Evolutionary conservation across 2,113 vertebrate species (phyloP).

Genomic region (Promerops cafer): DNA sequence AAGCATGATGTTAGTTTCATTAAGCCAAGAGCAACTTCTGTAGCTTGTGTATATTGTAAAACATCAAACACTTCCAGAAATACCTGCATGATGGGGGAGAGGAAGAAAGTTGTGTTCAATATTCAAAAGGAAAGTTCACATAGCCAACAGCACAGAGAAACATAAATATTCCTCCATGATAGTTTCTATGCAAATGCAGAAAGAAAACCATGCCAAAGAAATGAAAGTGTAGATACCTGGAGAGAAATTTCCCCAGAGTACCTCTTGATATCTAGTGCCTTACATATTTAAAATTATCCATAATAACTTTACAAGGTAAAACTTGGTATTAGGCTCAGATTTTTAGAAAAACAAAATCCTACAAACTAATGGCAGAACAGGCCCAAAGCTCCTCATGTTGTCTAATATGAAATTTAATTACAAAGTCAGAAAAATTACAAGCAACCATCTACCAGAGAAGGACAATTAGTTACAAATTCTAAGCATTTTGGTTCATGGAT

Average conservation of each 20-base stretch:
- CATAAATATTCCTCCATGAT: neutral
- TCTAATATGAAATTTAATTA: neutral
- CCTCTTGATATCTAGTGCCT: neutral
- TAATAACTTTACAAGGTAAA: neutral
- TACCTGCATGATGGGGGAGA: slow-evolving; percentile 48
- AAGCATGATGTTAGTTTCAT: slow-evolving; percentile 76
- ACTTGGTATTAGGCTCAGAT: neutral
- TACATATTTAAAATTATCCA: neutral
- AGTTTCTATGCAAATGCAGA: neutral
- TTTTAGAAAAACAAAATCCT: neutral
- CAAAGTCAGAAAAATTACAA: neutral
- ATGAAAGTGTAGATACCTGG: neutral
- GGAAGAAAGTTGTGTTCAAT: neutral
- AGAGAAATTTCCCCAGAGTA: neutral
- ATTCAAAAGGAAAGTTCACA: neutral
- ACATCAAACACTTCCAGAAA: slow-evolving; percentile 66
- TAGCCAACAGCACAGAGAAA: neutral
- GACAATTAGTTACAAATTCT: neutral
- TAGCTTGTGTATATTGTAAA: neutral
- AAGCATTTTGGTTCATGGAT: neutral
- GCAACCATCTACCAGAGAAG: neutral
- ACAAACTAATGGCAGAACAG: neutral
- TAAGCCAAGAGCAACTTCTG: slow-evolving; percentile 62
- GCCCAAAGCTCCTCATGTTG: neutral
- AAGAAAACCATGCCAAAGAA: neutral